Conservation (phyloP, 2,888 invertebrate genomes). For the Oligia latruncula region DNA sequence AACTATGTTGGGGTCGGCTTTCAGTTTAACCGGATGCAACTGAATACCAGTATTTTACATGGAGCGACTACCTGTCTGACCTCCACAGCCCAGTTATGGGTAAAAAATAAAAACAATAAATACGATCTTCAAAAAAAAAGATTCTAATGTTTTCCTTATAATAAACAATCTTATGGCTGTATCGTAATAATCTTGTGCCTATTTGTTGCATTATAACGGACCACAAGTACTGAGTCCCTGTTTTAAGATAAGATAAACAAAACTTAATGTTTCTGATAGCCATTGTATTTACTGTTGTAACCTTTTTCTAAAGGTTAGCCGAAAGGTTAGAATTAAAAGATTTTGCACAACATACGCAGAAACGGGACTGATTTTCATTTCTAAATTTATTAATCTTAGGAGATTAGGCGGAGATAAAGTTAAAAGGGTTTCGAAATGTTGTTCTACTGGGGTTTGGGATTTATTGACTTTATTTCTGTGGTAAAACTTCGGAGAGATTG, state of each 20-base stretch:
- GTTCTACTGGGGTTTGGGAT: constrained; percentile 13
- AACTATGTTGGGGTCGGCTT: no score
- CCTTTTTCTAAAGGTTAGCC: constrained; percentile 51
- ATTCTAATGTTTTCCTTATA: not conserved
- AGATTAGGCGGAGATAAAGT: constrained; percentile 30
- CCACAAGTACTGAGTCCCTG: constrained; percentile 26
- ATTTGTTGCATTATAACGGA: constrained; percentile 51
- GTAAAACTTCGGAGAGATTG: not conserved
- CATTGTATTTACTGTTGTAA: constrained; percentile 54
- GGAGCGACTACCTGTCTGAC: no score
- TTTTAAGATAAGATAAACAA: constrained; percentile 56
- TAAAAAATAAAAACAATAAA: not conserved
- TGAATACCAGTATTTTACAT: no score
- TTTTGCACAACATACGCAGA: constrained; percentile 39
- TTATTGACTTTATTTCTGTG: constrained; percentile 14
- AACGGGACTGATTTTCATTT: constrained; percentile 29
- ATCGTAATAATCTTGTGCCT: constrained; percentile 32
- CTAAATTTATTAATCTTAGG: constrained; percentile 22
- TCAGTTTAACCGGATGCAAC: no score
- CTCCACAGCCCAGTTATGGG: no score
- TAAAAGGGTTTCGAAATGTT: constrained; percentile 43
- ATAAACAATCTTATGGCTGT: constrained; percentile 8
- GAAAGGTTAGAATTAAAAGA: constrained; percentile 49
- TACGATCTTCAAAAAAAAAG: not conserved
- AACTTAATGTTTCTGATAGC: constrained; percentile 59